Base-by-base conservation (phyloP, 2,113 vertebrate species). In the Lampris megalopsis region DNA sequence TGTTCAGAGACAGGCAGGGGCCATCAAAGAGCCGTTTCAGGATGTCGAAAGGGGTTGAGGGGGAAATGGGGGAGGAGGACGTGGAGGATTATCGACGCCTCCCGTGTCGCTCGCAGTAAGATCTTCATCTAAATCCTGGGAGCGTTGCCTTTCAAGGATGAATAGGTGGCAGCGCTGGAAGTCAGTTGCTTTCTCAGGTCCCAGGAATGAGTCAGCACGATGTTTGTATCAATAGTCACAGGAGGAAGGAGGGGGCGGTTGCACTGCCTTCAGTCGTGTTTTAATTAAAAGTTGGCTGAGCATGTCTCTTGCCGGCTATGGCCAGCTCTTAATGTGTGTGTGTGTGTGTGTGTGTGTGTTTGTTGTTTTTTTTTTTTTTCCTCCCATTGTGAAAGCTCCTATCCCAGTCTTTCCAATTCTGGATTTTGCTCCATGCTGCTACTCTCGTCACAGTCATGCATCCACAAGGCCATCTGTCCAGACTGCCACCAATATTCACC, bases 11-110 rank as follows among this genome's bases (percentile, higher is more conserved):
- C 35, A 59, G 1, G 4, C 82, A 69, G 49, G 52, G 64, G 75
- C 73, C 79, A 89, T 93, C 79, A 91, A 93, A 92, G 79, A 80
- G 67, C 0, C 70, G 58, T 80, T 87, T 48, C 85, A 85, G 89
- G 86, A 88, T 92, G 89, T 88, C 75, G 68, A 71, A 70, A 75
- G 63, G 68, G 76, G 68, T 65, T 68, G 75, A 63, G 75, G 79
- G 87, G 73, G 86, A 68, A 78, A 63, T 24, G 42, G 57, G 37
- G 45, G 47, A 47, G 63, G 38, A 9, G 56, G 40, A 59, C 3
- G 58, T 59, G 61, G n/a, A 5, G 41, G 54, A 80, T 71, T 73
- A 70, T 77, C 63, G 71, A 88, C 79, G 62, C 48, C 68, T 80
- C 68, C 80, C 66, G 71, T 40, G 75, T 80, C 83, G 60, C 75